Evolutionary conservation across 1,140 invertebrate genomes (phyloP).

Genomic region (Hetaerina americana): DNA sequence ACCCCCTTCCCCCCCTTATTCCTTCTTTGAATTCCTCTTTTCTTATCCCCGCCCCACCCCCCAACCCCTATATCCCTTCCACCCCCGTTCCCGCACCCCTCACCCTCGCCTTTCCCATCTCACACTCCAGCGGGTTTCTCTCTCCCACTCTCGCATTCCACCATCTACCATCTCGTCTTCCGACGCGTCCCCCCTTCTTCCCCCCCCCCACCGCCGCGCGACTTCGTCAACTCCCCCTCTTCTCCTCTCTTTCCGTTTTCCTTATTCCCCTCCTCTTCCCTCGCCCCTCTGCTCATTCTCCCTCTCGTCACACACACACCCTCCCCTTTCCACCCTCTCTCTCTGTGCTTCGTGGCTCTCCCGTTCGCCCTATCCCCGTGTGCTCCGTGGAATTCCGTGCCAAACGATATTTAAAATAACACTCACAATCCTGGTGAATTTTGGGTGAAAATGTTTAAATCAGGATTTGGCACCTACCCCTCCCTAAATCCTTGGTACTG

Average conservation of each 20-base stretch:
- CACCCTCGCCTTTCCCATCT: conserved; percentile 8
- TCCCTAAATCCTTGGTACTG: too few species aligned
- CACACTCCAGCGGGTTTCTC: conserved; percentile 12
- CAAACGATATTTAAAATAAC: too few species aligned
- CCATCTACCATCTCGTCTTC: neutral
- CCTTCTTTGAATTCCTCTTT: conserved; percentile 11
- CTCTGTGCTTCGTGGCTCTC: too few species aligned
- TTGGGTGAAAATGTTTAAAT: too few species aligned
- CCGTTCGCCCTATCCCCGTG: too few species aligned
- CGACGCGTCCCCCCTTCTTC: conserved; percentile 2
- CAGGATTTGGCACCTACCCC: too few species aligned
- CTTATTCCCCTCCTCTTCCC: too few species aligned
- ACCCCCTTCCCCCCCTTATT: conserved; percentile 8
- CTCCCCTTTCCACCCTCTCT: conserved; percentile 10
- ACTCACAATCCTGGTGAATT: too few species aligned
- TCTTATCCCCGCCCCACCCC: conserved; percentile 7
- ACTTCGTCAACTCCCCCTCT: conserved; percentile 8
- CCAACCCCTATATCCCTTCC: conserved; percentile 1
- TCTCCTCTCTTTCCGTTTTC: too few species aligned
- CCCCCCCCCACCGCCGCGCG: neutral
- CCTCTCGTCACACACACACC: neutral
- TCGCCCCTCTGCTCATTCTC: neutral
- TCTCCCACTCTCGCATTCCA: neutral
- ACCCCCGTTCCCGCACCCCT: neutral
- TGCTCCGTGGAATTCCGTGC: too few species aligned